phyloP scores from a whole-genome alignment of 2,113 vertebrate species.

The Oryzias melastigma region DNA sequence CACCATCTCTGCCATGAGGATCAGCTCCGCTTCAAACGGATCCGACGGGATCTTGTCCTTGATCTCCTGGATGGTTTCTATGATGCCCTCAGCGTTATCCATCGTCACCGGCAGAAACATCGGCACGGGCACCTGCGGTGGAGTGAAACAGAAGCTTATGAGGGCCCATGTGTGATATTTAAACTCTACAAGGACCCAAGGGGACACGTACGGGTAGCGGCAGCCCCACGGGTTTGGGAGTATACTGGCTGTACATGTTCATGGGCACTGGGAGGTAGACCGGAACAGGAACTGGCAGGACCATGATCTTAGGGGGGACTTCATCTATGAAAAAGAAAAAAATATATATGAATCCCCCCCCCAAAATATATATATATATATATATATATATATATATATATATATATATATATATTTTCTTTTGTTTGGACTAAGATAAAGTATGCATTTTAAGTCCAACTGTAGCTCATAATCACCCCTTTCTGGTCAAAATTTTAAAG shows the following conservation, averaged over 20 bases:
- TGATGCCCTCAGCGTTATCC: conserved; percentile 82
- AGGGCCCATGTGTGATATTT: not conserved
- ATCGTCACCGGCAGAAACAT: conserved; percentile 87
- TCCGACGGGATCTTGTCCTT: conserved; percentile 88
- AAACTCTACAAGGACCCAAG: too few species aligned
- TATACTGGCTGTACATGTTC: conserved; percentile 92
- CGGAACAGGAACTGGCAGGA: conserved; percentile 92
- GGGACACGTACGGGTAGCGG: conserved; percentile 87
- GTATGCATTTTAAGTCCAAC: too few species aligned
- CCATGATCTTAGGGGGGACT: conserved; percentile 74
- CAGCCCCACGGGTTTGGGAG: conserved; percentile 85
- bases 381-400: too few species aligned
- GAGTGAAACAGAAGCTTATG: not conserved
- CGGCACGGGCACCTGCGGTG: conserved; percentile 87
- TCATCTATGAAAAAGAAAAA: conserved; percentile 48
- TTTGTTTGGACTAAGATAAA: too few species aligned
- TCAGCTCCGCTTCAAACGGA: conserved; percentile 91
- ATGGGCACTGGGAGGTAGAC: conserved; percentile 92
- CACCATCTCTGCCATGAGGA: conserved; percentile 98
- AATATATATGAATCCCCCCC: not conserved
- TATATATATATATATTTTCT: too few species aligned
- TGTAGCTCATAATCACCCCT: too few species aligned
- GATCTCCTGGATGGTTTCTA: conserved; percentile 87
- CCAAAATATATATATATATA: too few species aligned
- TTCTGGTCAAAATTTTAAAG: too few species aligned